phyloP scores from a whole-genome alignment of 1,140 invertebrate genomes.

The Drosophila lowei region DNA sequence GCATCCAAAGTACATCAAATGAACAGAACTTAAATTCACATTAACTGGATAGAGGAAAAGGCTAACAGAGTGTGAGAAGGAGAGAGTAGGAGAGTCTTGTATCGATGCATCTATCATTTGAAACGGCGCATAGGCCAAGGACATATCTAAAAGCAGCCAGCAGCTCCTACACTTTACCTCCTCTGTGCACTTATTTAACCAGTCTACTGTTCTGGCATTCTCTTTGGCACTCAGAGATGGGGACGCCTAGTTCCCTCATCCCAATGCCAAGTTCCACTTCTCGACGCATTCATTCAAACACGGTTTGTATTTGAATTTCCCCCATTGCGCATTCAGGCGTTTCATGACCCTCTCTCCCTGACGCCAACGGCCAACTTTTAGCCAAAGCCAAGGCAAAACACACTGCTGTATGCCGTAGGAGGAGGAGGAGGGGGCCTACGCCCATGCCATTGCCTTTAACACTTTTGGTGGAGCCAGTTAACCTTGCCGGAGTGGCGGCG shows the following conservation, averaged over 20 bases:
- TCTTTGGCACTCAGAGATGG: slow-evolving; percentile 13
- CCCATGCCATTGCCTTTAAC: slow-evolving; percentile 4
- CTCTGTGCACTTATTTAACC: slow-evolving; percentile 52
- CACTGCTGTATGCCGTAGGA: not conserved
- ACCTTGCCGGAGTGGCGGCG: slow-evolving; percentile 30
- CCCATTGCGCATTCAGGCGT: slow-evolving; percentile 71
- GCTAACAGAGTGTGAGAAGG: too few species aligned
- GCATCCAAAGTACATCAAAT: slow-evolving; percentile 30
- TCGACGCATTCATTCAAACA: slow-evolving; percentile 68
- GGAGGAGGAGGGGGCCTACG: not conserved
- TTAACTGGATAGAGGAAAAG: slow-evolving; percentile 10
- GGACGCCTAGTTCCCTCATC: not conserved
- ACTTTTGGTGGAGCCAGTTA: slow-evolving; percentile 26
- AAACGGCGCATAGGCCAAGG: slow-evolving; percentile 54
- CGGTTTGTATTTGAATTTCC: slow-evolving; percentile 65
- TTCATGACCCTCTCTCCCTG: slow-evolving; percentile 48
- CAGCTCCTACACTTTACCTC: too few species aligned
- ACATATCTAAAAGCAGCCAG: slow-evolving; percentile 42
- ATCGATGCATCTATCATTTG: slow-evolving; percentile 28
- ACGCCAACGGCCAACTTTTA: slow-evolving; percentile 33
- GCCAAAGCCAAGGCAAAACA: slow-evolving; percentile 42
- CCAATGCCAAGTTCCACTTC: slow-evolving; percentile 34
- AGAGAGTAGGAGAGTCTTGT: not conserved
- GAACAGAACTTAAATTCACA: slow-evolving; percentile 32
- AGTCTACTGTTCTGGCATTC: slow-evolving; percentile 66